Conservation (phyloP, 2,888 invertebrate genomes). For the Drosophila neonasuta region DNA sequence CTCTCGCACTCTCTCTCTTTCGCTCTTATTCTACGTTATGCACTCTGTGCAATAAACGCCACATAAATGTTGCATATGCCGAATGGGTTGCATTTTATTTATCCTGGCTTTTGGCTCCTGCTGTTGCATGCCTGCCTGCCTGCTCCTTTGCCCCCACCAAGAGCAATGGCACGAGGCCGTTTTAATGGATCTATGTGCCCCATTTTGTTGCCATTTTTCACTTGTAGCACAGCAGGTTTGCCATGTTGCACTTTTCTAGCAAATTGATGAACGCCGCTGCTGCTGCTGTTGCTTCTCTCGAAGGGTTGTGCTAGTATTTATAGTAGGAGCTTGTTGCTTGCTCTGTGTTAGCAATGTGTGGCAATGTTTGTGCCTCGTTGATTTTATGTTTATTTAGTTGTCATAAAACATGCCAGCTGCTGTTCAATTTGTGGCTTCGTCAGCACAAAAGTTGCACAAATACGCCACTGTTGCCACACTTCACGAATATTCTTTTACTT, state of each 20-base stretch:
- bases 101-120: slow-evolving; percentile 25
- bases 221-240: slow-evolving; percentile 30
- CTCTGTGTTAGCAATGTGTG: slow-evolving; percentile 4
- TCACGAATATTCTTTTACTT: slow-evolving; percentile 1
- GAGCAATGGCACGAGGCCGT: slow-evolving; percentile 29
- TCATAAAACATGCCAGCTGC: slow-evolving; percentile 27
- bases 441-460: background rate
- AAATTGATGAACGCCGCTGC: slow-evolving; percentile 40
- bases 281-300: slow-evolving; percentile 7
- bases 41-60: slow-evolving; percentile 53
- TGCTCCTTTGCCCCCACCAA: background rate
- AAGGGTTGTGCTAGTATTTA: background rate
- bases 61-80: slow-evolving; percentile 59
- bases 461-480: slow-evolving; percentile 25
- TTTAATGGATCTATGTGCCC: slow-evolving; percentile 58
- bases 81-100: slow-evolving; percentile 57
- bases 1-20: background rate
- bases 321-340: slow-evolving; percentile 21
- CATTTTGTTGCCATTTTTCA: slow-evolving; percentile 51
- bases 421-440: slow-evolving; percentile 25
- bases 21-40: background rate
- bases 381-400: slow-evolving; percentile 44
- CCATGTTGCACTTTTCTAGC: slow-evolving; percentile 48
- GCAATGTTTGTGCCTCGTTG: slow-evolving; percentile 41
- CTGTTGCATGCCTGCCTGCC: background rate